Conservation (phyloP, 2,113 vertebrate species). For the Lophura nycthemera region DNA sequence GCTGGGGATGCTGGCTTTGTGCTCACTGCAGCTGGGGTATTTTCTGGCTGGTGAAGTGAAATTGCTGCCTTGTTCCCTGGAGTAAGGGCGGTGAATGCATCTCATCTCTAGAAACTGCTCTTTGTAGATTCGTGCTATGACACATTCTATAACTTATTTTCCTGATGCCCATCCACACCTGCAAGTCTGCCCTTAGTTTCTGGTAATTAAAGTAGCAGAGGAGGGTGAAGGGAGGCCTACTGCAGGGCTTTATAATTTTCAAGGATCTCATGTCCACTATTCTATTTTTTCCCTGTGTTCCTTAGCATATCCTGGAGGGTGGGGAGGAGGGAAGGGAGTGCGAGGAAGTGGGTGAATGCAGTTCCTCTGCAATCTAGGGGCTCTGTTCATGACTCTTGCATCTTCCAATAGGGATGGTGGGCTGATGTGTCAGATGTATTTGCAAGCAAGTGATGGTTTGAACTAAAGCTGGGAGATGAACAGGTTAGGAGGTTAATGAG, state of each 20-base stretch:
- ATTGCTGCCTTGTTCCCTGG: background rate
- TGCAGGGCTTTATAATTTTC: background rate
- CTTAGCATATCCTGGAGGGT: background rate
- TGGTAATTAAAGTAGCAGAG: constrained; percentile 21
- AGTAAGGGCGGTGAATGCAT: background rate
- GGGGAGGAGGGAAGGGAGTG: background rate
- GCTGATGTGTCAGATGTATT: constrained; percentile 29
- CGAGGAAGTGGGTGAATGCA: constrained; percentile 21
- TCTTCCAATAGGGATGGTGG: constrained; percentile 14
- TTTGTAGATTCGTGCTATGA: background rate
- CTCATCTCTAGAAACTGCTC: background rate
- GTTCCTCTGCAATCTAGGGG: background rate
- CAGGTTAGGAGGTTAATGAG: constrained; percentile 62
- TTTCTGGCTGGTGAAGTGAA: background rate
- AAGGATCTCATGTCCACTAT: background rate
- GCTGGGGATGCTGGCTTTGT: background rate
- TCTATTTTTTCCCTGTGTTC: background rate
- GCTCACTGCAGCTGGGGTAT: background rate
- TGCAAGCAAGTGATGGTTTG: constrained; percentile 22
- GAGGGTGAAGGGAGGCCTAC: constrained; percentile 12
- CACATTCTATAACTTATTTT: background rate
- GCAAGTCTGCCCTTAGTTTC: background rate
- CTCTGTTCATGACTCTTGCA: background rate
- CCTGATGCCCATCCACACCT: too few relatives aligned
- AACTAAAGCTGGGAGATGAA: constrained; percentile 45